Evolutionary conservation across 2,888 invertebrate genomes (phyloP).

Genomic region (Cantharis lateralis): DNA sequence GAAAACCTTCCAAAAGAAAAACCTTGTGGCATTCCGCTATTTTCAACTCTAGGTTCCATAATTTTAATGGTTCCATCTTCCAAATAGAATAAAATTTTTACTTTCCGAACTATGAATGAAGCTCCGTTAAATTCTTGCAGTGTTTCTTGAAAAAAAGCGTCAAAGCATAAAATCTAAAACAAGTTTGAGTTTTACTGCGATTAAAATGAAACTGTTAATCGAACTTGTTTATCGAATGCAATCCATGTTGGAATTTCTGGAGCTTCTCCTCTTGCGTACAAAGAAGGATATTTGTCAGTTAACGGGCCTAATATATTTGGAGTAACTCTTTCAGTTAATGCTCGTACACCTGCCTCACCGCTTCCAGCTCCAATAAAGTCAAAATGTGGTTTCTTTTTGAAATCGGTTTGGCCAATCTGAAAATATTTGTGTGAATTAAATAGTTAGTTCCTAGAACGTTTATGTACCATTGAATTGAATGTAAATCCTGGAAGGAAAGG

Average conservation of each 20-base stretch:
- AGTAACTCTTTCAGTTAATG: slow-evolving; percentile 65
- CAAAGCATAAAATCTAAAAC: slow-evolving; percentile 72
- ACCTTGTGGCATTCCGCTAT: slow-evolving; percentile 87
- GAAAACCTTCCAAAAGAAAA: not conserved
- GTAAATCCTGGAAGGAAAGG: slow-evolving; percentile 77
- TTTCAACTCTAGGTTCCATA: slow-evolving; percentile 77
- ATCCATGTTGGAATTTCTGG: slow-evolving; percentile 83
- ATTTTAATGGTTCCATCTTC: slow-evolving; percentile 95
- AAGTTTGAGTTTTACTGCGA: not conserved
- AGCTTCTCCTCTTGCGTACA: slow-evolving; percentile 76
- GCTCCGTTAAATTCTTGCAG: slow-evolving; percentile 73
- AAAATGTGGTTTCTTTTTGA: slow-evolving; percentile 60
- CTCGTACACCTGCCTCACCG: slow-evolving; percentile 58
- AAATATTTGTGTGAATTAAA: slow-evolving; percentile 27
- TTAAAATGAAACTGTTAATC: not conserved
- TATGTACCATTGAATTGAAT: slow-evolving; percentile 66
- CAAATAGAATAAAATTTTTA: slow-evolving; percentile 83
- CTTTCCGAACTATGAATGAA: slow-evolving; percentile 74
- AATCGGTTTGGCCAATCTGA: slow-evolving; percentile 68
- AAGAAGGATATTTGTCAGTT: slow-evolving; percentile 66
- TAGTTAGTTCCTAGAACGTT: not conserved
- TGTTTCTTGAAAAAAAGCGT: slow-evolving; percentile 80
- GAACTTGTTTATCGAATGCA: slow-evolving; percentile 83
- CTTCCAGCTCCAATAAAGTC: slow-evolving; percentile 59
- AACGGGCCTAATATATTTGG: slow-evolving; percentile 65